Evolutionary conservation across 2,113 vertebrate species (phyloP), one percentile per base, ranked within the genome.

Genomic region (Galbula dea): DNA sequence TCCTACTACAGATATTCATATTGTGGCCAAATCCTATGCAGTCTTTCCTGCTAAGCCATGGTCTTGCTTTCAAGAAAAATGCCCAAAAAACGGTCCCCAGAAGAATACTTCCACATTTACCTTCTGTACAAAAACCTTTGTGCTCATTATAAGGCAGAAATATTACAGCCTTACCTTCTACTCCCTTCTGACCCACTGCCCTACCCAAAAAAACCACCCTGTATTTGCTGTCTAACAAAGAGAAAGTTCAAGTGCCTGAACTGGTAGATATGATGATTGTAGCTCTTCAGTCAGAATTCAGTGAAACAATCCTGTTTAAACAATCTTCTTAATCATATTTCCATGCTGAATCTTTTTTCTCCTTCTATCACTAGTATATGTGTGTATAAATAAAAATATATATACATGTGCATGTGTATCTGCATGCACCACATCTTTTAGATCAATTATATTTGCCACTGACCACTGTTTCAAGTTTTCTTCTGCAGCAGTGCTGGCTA

Each of bases 151-250:
- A 49, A 77, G 26, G 12, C 9, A 75, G 36, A 83, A 83, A 73
- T 26, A 0, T 36, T 65, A 34, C 1, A 82, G 6, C 11, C 10
- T 21, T 2, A 2, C 10, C 8, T 8, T 7, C 2, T 12, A 24
- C 20, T 54, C 7, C 8, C 21, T 75, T 15, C 39, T 15, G 15
- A 43, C 41, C 41, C 15, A 43, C 41, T 15, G 41, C 41, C 32
- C 19, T 18, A 32, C 55, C 32, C 32, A 20, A 32, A 57, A n/a
- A 54, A 57, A 20, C 29, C 29, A 36, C 1, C 3, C 2, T 39
- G 4, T 0, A 69, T 69, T 58, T 88, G 8, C 5, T 80, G 15
- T 24, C 36, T 83, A 23, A 34, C 43, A 20, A 45, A 43, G 27
- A 14, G 12, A 18, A 80, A 49, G 8, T 77, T 71, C 34, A 55